These are phyloP conservation scores for Raja brachyura DNA, from an alignment of 2,113 vertebrate species.

Conservation along the genomic window DNA sequence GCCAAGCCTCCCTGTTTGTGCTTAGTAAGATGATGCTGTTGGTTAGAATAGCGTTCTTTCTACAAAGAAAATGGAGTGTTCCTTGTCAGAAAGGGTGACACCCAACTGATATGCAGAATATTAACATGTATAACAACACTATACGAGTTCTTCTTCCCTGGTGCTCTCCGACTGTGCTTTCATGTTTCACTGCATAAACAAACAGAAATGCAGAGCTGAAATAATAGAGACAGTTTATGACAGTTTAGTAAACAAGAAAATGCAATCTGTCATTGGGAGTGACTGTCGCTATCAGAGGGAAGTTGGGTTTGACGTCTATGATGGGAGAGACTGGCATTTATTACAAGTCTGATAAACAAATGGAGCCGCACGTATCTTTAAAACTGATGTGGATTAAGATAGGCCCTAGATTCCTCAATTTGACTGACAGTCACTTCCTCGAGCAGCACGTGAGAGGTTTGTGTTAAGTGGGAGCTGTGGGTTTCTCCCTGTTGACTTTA, in stretches of 20 bases:
- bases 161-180: background rate
- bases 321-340: background rate
- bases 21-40: background rate
- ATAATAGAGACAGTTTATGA: background rate
- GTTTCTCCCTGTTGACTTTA: background rate
- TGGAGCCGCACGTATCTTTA: background rate
- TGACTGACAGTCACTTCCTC: background rate
- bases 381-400: background rate
- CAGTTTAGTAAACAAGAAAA: constrained; percentile 29
- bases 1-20: background rate
- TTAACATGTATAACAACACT: background rate
- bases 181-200: background rate
- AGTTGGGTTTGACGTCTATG: background rate
- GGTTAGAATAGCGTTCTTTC: background rate
- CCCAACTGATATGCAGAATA: background rate
- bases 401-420: background rate
- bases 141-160: background rate
- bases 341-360: background rate
- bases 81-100: constrained; percentile 4
- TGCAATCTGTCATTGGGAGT: background rate
- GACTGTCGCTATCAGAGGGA: background rate
- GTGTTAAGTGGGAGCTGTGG: background rate
- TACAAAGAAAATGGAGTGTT: constrained; percentile 8
- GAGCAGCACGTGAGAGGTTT: background rate
- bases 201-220: background rate